Evolutionary conservation across 37 sponge, comb jelly and placozoan genomes (phyloP), one percentile per base, ranked within the genome.

Genomic region (Bolinopsis microptera): DNA sequence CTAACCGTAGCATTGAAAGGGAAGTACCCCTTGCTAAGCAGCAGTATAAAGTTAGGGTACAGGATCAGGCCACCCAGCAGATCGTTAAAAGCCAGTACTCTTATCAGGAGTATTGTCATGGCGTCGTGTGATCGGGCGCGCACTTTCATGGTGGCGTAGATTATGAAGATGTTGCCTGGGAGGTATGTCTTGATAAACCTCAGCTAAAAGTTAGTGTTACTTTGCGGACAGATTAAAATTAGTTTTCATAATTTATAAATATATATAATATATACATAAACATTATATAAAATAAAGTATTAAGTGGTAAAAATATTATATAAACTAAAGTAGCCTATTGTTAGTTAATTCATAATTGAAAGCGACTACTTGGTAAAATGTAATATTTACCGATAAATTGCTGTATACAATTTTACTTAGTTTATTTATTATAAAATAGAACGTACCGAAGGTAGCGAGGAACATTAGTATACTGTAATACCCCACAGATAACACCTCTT

Each of bases 31-130:
- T n/a, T 72, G 18, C 75, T 72, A n/a, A 72, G 75, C 3, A 72
- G 75, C 5, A 30, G 3, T 72, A 72, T 72, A 72, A 72, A 72
- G 75, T 72, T 72, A 28, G 75, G 75, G 18, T 72, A 72, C 3
- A 72, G 75, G 26, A 72, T 28, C 5, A 72, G 3, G 5, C 75
- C 75, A 5, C 75, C 75, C 31, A 72, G 26, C 3, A 72, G 75
- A 21, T 72, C 75, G 31, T n/a, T 72, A 30, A 72, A 3, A 23
- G 75, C 75, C 31, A 72, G 26, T 21, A 72, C 31, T 30, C 75
- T n/a, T 3, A 72, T 72, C 5, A 72, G 26, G 3, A 28, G 31
- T 72, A 72, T 72, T 72, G 75, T 72, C 26, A 72, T 72, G 5
- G 31, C 75, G 31, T 72, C 75, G 31, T 30, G 26, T 28, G 75